phyloP scores from a whole-genome alignment of 2,888 invertebrate genomes.

The Catonia carolina region DNA sequence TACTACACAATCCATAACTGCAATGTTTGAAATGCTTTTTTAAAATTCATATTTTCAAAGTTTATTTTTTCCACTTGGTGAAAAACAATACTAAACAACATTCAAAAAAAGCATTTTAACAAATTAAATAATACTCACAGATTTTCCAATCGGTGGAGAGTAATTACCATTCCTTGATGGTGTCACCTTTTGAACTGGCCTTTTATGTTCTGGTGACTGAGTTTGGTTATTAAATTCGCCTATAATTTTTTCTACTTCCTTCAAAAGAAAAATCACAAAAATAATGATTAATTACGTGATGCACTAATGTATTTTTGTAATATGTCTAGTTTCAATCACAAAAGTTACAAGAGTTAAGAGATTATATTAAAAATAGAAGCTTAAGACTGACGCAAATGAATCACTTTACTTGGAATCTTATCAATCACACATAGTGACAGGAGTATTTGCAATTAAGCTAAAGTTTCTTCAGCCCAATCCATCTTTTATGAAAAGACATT shows the following conservation, averaged over 20 bases:
- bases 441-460: too few species aligned
- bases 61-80: too few species aligned
- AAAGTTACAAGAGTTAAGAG: background rate
- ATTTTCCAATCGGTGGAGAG: slow-evolving; percentile 1
- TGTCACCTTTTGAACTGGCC: slow-evolving; percentile 72
- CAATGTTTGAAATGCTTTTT: too few species aligned
- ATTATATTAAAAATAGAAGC: background rate
- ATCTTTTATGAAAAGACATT: too few species aligned
- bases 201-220: slow-evolving; percentile 41
- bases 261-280: background rate
- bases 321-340: background rate
- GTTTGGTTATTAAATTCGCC: background rate
- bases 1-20: too few species aligned
- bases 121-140: too few species aligned
- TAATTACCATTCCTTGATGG: slow-evolving; percentile 58
- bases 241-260: slow-evolving; percentile 4
- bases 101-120: too few species aligned
- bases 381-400: background rate
- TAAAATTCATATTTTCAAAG: too few species aligned
- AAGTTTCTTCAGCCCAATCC: too few species aligned
- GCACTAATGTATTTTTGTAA: background rate
- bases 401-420: too few species aligned
- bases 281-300: background rate
- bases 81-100: too few species aligned
- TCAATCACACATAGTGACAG: too few species aligned